Conservation (phyloP, 2,113 vertebrate genomes). For the Forbesichthys agassizii region DNA sequence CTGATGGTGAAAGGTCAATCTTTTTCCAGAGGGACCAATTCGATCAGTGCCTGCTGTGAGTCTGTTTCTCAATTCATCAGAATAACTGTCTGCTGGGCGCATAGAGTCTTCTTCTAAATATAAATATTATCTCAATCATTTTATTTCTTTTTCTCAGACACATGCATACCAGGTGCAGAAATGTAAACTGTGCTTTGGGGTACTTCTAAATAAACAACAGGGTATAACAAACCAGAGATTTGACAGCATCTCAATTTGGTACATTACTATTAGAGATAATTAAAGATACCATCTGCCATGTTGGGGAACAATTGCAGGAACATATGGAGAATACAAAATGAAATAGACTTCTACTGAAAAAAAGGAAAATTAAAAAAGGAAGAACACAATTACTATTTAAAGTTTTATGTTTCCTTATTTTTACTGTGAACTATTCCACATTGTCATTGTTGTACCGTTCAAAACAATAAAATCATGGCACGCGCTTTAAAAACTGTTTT, state of each 20-base stretch:
- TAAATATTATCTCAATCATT: slow-evolving; percentile 9
- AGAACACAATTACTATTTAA: background rate
- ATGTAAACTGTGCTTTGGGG: slow-evolving; percentile 29
- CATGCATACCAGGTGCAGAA: background rate
- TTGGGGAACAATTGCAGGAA: slow-evolving; percentile 29
- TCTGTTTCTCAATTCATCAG: slow-evolving; percentile 23
- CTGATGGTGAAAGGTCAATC: slow-evolving; percentile 31
- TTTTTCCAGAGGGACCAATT: slow-evolving; percentile 13
- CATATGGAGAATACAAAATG: slow-evolving; percentile 37
- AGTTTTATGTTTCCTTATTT: background rate
- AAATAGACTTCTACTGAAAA: slow-evolving; percentile 1
- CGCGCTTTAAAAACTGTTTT: background rate
- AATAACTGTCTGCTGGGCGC: slow-evolving; percentile 29
- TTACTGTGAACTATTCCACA: background rate
- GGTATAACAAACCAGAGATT: slow-evolving; percentile 41
- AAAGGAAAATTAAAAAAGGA: background rate
- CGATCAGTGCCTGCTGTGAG: slow-evolving; percentile 22
- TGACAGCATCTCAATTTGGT: slow-evolving; percentile 50
- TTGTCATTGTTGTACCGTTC: background rate
- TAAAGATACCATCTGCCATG: slow-evolving; percentile 59
- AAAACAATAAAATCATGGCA: background rate
- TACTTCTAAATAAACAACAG: slow-evolving; percentile 19
- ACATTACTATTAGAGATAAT: slow-evolving; percentile 52
- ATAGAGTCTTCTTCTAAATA: background rate
- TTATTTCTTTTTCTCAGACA: too few species aligned